Evolutionary conservation across 2,888 invertebrate species (phyloP).

Genomic region (Tanaodytes sp.): DNA sequence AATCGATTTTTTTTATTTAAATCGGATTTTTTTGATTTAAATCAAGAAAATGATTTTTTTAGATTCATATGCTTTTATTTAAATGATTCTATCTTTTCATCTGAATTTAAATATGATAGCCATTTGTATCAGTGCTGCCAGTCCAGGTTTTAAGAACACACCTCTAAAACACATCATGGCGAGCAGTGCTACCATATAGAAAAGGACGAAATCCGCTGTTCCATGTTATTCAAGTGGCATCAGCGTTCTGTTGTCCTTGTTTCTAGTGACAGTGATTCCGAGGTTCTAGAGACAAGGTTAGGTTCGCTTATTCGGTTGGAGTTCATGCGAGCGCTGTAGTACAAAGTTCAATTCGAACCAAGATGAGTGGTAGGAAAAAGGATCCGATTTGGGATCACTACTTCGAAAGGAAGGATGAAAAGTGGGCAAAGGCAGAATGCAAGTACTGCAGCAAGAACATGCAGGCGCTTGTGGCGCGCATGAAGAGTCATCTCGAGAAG

Average conservation of each 20-base stretch:
- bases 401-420: conserved; percentile 13
- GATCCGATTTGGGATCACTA: conserved; percentile 23
- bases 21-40: too few relatives aligned
- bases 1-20: too few relatives aligned
- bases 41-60: too few relatives aligned
- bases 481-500: conserved; percentile 21
- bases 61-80: too few relatives aligned
- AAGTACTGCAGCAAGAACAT: conserved; percentile 20
- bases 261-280: conserved; percentile 11
- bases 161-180: too few relatives aligned
- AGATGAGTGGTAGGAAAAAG: conserved; percentile 19
- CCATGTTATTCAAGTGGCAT: conserved; percentile 13
- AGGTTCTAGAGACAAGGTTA: conserved; percentile 12
- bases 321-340: conserved; percentile 8
- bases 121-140: too few relatives aligned
- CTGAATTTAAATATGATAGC: too few relatives aligned
- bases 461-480: conserved; percentile 25
- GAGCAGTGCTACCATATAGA: too few relatives aligned
- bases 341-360: not conserved
- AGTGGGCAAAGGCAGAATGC: conserved; percentile 19
- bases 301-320: conserved; percentile 14
- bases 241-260: conserved; percentile 12
- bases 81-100: too few relatives aligned
- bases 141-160: too few relatives aligned
- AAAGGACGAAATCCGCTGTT: too few relatives aligned